Evolutionary conservation across 2,888 invertebrate genomes (phyloP), one percentile per base, ranked within the genome.

Genomic region (Drosophila bunnanda): DNA sequence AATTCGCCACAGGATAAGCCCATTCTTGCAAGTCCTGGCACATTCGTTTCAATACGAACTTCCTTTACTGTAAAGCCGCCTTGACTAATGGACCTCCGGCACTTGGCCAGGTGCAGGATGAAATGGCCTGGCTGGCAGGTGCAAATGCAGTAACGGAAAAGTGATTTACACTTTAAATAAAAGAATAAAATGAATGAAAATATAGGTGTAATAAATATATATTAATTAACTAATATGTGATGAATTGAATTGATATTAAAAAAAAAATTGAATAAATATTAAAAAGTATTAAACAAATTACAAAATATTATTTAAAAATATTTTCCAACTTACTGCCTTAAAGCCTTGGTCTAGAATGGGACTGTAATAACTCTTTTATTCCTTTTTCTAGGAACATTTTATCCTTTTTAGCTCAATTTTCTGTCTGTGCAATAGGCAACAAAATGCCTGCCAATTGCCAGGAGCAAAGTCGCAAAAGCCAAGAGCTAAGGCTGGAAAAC

Each of bases 11-110:
- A 22, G 71, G 50, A 68, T 44, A 52, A 44, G 22, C 25, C 25
- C 41, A 13, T 17, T 17, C 36, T 22, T 39, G 41, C 22, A 41
- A 57, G 30, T 52, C 43, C 43, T 25, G 32, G 44, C 22, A 38
- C 59, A 71, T 53, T 44, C 56, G 43, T 54, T 58, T 53, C 44
- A 48, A 58, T 55, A 41, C 41, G 41, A 20, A 48, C 43, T 55
- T 56, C 38, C 70, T 53, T 32, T 41, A n/a, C 54, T 15, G 39
- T 25, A 36, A 75, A 75, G 60, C 69, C 68, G 38, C 15, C 39
- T 58, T 67, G 68, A 75, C 54, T 61, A 75, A 74, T 68, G 55
- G 74, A 50, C 53, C 65, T 53, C 53, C 46, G 46, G 32, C 48
- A 52, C 44, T 44, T 22, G 44, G 58, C 44, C 41, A 57, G 48